Evolutionary conservation across 2,113 vertebrate species (phyloP), one percentile per base, ranked within the genome.

Genomic region (Hippocampus comes): DNA sequence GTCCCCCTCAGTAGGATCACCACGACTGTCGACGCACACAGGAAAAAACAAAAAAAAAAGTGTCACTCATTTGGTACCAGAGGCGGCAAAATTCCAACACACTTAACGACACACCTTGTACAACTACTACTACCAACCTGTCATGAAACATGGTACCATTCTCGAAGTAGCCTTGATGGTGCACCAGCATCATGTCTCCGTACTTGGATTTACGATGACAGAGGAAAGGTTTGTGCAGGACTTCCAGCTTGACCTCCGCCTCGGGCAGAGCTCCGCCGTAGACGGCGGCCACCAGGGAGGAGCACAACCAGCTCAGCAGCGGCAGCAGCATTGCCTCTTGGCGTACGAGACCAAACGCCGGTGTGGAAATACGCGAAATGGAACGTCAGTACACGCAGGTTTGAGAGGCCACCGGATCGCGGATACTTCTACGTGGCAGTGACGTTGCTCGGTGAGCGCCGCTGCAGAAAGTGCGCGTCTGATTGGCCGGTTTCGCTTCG

Each of bases 111-210:
- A 49, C 14, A 17, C 15, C 15, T 49, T 49, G 17, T 17, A 18
- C 15, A 18, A 15, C 15, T 4, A 18, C 15, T 51, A 20, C 17
- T 51, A 51, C 17, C 17, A 18, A 97, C 96, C 94, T 98, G 74
- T 93, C 92, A 80, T 95, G 92, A 78, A 98, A 96, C 70, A 91
- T 66, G 8, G 95, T 93, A 6, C 96, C 96, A 1, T 98, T 94
- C 80, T 95, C 92, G 20, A 96, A 82, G 78, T 77, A 95, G 0
- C 93, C 95, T 18, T 96, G 92, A 5, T 95, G 95, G 70, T 97
- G 95, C 4, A 97, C 91, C 83, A 96, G 77, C 89, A 98, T 86
- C 66, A 96, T 83, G 68, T 97, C 96, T 38, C 96, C 96, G 59
- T 93, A 92, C 78, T 96, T 96, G 1, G 92, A 94, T 67, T 87